Percentiles rank a stretch among this genome's conserved stretches.
These are phyloP conservation scores for Taxidea taxus DNA, from an alignment of 2,113 vertebrate genomes.

Conservation along the genomic window DNA sequence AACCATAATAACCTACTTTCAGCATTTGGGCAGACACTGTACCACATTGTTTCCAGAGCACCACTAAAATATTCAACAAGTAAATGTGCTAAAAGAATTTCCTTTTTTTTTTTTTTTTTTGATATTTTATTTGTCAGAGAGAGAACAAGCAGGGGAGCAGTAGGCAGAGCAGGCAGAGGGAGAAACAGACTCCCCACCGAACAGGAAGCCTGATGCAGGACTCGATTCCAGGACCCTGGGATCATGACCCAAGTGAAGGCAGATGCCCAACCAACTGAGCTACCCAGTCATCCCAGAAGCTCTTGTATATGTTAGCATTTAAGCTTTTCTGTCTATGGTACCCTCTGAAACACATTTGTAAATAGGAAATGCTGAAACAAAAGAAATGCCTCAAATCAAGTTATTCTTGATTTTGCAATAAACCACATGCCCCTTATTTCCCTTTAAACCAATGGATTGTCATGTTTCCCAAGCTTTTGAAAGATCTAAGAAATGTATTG, in stretches of 20 bases:
- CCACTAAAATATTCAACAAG: not conserved
- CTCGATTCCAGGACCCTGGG: no score
- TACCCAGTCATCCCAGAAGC: no score
- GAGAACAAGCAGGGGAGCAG: no score
- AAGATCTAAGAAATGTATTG: slow-evolving; percentile 54
- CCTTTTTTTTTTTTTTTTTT: not conserved
- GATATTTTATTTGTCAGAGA: no score
- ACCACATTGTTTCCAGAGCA: not conserved
- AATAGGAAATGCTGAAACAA: slow-evolving; percentile 23
- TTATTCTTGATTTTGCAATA: slow-evolving; percentile 46
- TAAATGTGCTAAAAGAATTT: not conserved
- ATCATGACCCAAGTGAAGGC: no score
- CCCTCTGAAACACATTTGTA: not conserved
- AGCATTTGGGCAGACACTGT: not conserved
- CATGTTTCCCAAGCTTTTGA: slow-evolving; percentile 44
- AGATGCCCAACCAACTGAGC: no score
- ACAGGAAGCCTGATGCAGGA: no score
- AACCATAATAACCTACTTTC: not conserved
- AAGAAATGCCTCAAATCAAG: slow-evolving; percentile 30
- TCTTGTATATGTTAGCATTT: not conserved
- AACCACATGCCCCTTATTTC: slow-evolving; percentile 43
- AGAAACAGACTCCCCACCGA: no score
- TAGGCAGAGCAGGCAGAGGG: no score
- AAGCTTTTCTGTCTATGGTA: not conserved
- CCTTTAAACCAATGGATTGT: slow-evolving; percentile 31